Evolutionary conservation across 2,113 vertebrate species (phyloP).

Genomic region (Ondatra zibethicus): DNA sequence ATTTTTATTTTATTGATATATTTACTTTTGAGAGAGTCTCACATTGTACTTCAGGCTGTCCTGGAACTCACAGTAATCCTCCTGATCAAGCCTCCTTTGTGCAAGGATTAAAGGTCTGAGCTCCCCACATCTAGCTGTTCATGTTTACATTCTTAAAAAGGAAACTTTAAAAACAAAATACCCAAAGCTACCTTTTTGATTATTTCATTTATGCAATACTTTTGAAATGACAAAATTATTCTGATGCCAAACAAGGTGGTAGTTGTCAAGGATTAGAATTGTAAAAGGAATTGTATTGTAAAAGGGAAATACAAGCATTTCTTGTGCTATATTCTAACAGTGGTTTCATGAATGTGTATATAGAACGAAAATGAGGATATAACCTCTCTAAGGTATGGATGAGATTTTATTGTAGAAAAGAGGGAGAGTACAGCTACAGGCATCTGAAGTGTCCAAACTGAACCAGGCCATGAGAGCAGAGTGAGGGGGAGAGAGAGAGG

Average conservation of each 20-base stretch:
- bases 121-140: too few species aligned
- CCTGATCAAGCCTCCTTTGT: not conserved
- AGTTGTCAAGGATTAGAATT: not conserved
- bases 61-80: not conserved
- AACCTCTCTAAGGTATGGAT: not conserved
- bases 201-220: not conserved
- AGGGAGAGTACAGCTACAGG: not conserved
- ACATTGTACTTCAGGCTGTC: not conserved
- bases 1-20: not conserved
- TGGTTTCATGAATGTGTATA: not conserved
- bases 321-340: not conserved
- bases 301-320: not conserved
- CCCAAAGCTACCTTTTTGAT: not conserved
- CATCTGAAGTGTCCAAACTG: not conserved
- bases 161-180: not conserved
- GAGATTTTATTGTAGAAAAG: not conserved
- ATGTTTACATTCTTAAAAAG: not conserved
- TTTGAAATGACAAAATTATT: conserved; percentile 22
- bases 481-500: not conserved
- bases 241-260: not conserved
- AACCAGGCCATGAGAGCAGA: not conserved
- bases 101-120: not conserved
- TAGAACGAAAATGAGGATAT: not conserved
- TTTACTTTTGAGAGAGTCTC: not conserved
- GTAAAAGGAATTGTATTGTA: not conserved